Evolutionary conservation across 2,113 vertebrate genomes (phyloP).

Genomic region (Hemiprocne comata): DNA sequence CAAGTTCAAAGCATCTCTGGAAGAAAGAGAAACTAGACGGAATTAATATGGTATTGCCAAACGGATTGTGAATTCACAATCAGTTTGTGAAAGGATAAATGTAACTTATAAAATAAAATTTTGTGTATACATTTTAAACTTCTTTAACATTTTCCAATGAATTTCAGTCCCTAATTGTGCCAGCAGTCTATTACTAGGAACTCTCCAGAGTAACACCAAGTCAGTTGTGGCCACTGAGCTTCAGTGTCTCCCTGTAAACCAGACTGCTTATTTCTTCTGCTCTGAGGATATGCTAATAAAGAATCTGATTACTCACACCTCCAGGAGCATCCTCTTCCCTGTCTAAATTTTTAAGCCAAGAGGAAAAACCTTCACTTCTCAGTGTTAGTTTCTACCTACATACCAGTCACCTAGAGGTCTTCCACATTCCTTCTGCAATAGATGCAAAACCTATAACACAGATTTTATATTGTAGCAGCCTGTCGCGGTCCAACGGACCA

Average conservation of each 20-base stretch:
- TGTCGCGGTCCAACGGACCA: too few relatives aligned
- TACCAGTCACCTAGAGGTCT: neutral
- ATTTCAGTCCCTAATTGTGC: neutral
- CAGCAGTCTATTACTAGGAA: neutral
- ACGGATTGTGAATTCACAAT: neutral
- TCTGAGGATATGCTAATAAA: neutral
- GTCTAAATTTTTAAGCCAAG: neutral
- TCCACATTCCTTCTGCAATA: neutral
- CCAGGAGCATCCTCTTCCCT: neutral
- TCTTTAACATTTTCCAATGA: neutral
- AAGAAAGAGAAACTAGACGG: neutral
- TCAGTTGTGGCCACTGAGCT: neutral
- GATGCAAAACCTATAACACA: fast-evolving
- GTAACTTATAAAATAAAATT: neutral
- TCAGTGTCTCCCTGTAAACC: neutral
- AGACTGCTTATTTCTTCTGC: neutral
- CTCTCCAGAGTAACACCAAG: neutral
- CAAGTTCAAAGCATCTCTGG: neutral
- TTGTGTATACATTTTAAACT: neutral
- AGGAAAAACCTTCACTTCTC: neutral
- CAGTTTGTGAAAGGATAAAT: neutral
- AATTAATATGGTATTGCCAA: neutral
- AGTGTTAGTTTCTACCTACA: neutral
- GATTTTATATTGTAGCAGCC: neutral
- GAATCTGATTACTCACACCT: fast-evolving